phyloP scores from a whole-genome alignment of 2,888 invertebrate species.

The Sisyra nigra region DNA sequence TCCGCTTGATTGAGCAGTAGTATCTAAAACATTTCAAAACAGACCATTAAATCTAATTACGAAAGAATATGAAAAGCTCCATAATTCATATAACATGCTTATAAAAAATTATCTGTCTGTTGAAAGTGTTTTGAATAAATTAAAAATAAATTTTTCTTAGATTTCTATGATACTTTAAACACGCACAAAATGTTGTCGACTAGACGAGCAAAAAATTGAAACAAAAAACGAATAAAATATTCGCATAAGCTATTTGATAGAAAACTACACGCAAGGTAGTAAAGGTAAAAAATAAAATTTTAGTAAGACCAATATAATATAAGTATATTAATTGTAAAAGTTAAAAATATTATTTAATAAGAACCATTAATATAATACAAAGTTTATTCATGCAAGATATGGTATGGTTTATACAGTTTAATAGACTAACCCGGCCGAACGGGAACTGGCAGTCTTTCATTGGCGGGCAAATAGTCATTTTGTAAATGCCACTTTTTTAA shows the following conservation, averaged over 20 bases:
- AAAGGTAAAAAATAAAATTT: not conserved
- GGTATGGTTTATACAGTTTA: not conserved
- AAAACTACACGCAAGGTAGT: not conserved
- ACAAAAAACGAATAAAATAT: not conserved
- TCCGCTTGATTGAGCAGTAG: too few species aligned
- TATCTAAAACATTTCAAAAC: too few species aligned
- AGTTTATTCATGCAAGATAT: too few species aligned
- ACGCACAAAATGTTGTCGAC: too few species aligned
- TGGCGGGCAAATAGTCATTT: constrained; percentile 36
- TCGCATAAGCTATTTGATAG: not conserved
- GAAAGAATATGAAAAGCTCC: too few species aligned
- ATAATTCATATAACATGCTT: too few species aligned
- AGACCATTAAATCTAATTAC: not conserved
- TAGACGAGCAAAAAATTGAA: too few species aligned
- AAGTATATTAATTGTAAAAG: not conserved
- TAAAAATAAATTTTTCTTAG: too few species aligned
- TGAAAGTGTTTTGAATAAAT: too few species aligned
- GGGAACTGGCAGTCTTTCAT: constrained; percentile 22
- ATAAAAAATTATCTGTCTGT: too few species aligned
- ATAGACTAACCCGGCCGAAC: constrained; percentile 5
- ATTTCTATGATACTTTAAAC: too few species aligned
- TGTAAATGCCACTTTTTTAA: constrained; percentile 42
- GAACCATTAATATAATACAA: not conserved
- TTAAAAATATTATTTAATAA: constrained; percentile 1
- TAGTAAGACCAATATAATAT: not conserved